Base-by-base conservation (phyloP, 2,113 vertebrate genomes). In the Sinocyclocheilus rhinocerous region DNA sequence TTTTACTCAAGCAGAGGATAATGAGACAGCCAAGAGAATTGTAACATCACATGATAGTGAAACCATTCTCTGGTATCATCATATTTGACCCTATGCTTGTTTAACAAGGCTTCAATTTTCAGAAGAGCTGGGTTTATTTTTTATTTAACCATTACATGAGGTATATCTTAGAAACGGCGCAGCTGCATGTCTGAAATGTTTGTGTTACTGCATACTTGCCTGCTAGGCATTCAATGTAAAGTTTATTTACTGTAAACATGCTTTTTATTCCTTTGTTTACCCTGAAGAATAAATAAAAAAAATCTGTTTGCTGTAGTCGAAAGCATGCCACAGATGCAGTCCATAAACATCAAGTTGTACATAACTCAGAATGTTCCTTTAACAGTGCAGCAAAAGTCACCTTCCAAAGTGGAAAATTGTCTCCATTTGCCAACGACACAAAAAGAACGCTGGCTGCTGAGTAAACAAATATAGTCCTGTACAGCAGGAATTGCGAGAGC, bases 41-140 rank as follows among this genome's bases (percentile, higher is more conserved):
- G 61, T 76, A 50, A 52, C 83, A 87, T 82, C 85, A 33, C 29
- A 57, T 84, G 63, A 75, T 83, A 84, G 88, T 81, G 82, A 88
- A 90, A 90, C 84, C 84, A 55, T 84, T 88, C 82, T 76, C 87
- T 12, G 55, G 42, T 76, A 61, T 88, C 85, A 88, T 86, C 87
- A 85, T 78, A 20, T 79, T 85, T 70, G 72, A 76, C 85, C 78
- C 78, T n/a, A 67, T 81, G 75, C 55, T 18, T 42, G 57, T 78
- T 18, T 33, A 81, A 18, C 6, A 50, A 11, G 7, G 8, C 18
- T 26, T 22, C 1, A 33, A 16, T 55, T 55, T 11, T 33, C 20
- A 3, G 1, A 72, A 72, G 18, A 36, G 9, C 18, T 42, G 33
- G 8, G 65, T 69, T 69, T 33, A 11, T 11, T 39, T 39, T 39